Evolutionary conservation across 37 sponge, comb jelly and placozoan species (phyloP).

Genomic region (Beroe ovata): DNA sequence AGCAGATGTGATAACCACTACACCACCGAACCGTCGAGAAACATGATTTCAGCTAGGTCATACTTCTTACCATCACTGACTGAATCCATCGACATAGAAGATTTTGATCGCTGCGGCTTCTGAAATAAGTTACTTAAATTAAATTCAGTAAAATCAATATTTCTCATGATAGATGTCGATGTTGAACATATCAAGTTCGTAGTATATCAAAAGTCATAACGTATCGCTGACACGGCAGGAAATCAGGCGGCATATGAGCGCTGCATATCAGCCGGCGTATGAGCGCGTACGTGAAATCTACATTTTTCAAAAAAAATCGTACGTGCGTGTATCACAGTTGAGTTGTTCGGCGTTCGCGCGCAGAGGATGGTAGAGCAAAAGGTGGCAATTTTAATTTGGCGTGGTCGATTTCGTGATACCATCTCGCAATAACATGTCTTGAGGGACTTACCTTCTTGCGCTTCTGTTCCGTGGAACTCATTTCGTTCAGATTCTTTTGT

Average conservation of each 20-base stretch:
- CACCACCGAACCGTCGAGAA: conserved; percentile 65
- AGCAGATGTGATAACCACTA: conserved; percentile 69
- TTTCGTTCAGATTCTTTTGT: background rate
- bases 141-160: too few relatives aligned
- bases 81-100: background rate
- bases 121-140: background rate
- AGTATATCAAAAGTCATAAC: too few relatives aligned
- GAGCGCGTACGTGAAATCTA: background rate
- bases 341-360: conserved; percentile 56
- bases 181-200: too few relatives aligned
- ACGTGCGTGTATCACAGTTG: background rate
- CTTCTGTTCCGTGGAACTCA: background rate
- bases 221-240: too few relatives aligned
- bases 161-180: too few relatives aligned
- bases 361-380: background rate
- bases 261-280: too few relatives aligned
- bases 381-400: background rate
- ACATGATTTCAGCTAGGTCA: background rate
- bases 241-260: too few relatives aligned
- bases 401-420: too few relatives aligned
- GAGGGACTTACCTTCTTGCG: conserved; percentile 36
- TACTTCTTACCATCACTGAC: conserved; percentile 61
- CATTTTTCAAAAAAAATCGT: background rate
- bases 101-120: conserved; percentile 40
- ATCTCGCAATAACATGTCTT: too few relatives aligned